Evolutionary conservation across 2,888 invertebrate species (phyloP).

Genomic region (Caradrina clavipalpis): DNA sequence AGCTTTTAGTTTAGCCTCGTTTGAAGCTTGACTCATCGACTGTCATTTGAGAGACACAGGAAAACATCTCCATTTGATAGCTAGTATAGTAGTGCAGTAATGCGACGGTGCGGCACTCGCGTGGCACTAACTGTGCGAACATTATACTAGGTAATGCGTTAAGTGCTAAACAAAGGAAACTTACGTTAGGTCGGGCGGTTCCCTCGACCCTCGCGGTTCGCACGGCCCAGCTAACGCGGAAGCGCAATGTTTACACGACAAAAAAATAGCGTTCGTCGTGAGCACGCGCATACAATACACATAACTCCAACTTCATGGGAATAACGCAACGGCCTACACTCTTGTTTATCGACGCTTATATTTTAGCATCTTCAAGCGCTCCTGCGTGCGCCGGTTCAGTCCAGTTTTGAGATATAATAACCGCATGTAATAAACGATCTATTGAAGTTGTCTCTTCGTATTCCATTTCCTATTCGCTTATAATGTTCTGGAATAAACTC

Average conservation of each 20-base stretch:
- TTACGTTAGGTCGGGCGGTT: slow-evolving; percentile 80
- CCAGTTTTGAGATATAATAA: slow-evolving; percentile 55
- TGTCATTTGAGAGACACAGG: slow-evolving; percentile 27
- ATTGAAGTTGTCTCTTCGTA: slow-evolving; percentile 53
- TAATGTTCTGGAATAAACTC: slow-evolving; percentile 47
- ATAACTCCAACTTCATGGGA: slow-evolving; percentile 74
- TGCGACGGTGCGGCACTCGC: slow-evolving; percentile 16
- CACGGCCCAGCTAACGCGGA: slow-evolving; percentile 85
- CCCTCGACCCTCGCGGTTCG: slow-evolving; percentile 85
- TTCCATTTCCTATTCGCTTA: slow-evolving; percentile 46
- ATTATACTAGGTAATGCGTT: slow-evolving; percentile 70
- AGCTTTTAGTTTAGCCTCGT: slow-evolving; percentile 25
- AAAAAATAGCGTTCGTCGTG: slow-evolving; percentile 77
- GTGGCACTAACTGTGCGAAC: slow-evolving; percentile 64
- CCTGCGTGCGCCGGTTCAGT: slow-evolving; percentile 48
- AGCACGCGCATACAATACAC: slow-evolving; percentile 78
- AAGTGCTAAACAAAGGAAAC: slow-evolving; percentile 85
- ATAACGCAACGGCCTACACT: slow-evolving; percentile 59
- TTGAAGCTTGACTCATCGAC: slow-evolving; percentile 24
- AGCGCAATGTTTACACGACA: slow-evolving; percentile 81
- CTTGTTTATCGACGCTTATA: slow-evolving; percentile 57
- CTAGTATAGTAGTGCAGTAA: slow-evolving; percentile 5
- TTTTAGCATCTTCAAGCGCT: slow-evolving; percentile 57
- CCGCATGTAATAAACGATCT: slow-evolving; percentile 54
- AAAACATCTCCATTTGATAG: slow-evolving; percentile 21